phyloP scores from a whole-genome alignment of 2,888 invertebrate species.

The Embidobia sp. region DNA sequence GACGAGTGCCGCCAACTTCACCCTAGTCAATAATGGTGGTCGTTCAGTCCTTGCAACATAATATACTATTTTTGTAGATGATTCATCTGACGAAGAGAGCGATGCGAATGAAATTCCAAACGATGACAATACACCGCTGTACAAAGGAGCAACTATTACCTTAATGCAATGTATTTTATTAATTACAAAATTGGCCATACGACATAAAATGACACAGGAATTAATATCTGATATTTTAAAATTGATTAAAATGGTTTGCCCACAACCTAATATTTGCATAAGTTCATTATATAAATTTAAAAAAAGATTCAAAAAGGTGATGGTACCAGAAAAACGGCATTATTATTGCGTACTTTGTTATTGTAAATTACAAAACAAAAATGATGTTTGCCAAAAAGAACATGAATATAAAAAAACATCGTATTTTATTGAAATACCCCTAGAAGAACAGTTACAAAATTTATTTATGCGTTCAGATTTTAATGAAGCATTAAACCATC shows the following conservation, averaged over 20 bases:
- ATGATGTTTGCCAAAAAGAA: not conserved
- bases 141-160: not conserved
- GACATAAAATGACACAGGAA: slow-evolving; percentile 5
- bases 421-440: slow-evolving; percentile 17
- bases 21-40: too few relatives aligned
- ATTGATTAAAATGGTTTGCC: slow-evolving; percentile 2
- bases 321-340: not conserved
- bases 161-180: not conserved
- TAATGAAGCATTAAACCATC: not conserved
- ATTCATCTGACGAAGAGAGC: too few relatives aligned
- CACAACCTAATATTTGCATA: slow-evolving; percentile 8
- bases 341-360: slow-evolving; percentile 7
- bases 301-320: not conserved
- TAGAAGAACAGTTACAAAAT: not conserved
- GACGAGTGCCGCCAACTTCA: too few relatives aligned
- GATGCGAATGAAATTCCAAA: too few relatives aligned
- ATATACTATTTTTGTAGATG: too few relatives aligned
- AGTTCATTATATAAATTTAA: slow-evolving; percentile 5
- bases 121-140: not conserved
- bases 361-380: not conserved
- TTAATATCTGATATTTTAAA: not conserved
- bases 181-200: not conserved
- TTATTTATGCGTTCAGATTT: slow-evolving; percentile 5
- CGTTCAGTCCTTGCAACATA: too few relatives aligned
- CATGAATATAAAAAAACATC: not conserved